Base-by-base conservation (phyloP, 2,888 invertebrate genomes). In the Chesias legatella region DNA sequence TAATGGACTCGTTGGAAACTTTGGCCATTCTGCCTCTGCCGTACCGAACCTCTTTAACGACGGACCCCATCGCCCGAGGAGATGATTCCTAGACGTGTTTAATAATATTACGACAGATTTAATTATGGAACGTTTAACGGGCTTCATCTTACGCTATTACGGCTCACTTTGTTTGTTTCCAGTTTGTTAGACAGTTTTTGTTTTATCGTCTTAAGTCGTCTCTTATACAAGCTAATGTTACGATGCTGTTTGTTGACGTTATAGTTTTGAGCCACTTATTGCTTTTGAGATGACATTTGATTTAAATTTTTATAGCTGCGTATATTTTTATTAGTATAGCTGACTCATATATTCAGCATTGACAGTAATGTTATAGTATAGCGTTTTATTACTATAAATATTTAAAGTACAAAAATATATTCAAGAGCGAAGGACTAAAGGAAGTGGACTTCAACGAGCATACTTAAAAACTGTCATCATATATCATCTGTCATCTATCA, bases 21-120 rank as follows among this genome's bases (percentile, higher is more conserved):
- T 88, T 80, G 74, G 78, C 86, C 85, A 86, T 88, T 86, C 79
- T 77, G 43, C 35, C 74, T 68, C 72, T 37, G 73, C 77, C 78
- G 73, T 77, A 68, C 76, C 74, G 74, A 77, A 82, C 84, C 84
- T 85, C 83, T 78, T 79, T 85, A 84, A 85, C 81, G 85, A 82
- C 73, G 80, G 81, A 77, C 82, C 83, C 80, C 75, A 75, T 76
- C 79, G 85, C 86, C 82, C 77, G 77, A 79, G 85, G 88, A 82
- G 82, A 83, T 85, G 83, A 84, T 84, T 82, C 86, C 80, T 81
- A 81, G 83, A 83, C 83, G 84, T 83, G 85, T 86, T 85, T 86
- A 82, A 85, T 85, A 84, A 82, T 84, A 86, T 85, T 83, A 84
- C 80, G 84, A 86, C 85, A 83, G 85, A 86, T 86, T 88, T 86